Evolutionary conservation across 2,888 invertebrate genomes (phyloP), one percentile per base, ranked within the genome.

Genomic region (Spisula subtruncata): DNA sequence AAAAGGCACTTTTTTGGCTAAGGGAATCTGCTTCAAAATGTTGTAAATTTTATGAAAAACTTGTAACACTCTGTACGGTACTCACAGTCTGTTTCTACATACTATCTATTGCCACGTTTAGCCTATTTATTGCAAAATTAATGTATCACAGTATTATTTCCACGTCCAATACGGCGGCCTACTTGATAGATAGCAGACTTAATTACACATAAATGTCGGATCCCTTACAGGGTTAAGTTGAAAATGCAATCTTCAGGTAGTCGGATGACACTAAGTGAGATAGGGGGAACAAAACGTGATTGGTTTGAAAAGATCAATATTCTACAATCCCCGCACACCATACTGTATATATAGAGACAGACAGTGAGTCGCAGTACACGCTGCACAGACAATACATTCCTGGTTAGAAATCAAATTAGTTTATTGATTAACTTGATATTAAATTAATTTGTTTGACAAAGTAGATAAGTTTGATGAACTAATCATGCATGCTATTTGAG

Each of bases 331-430:
- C 60, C 25, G 10, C 20, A n/a, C 25, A 20, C 60, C n/a, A 10
- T 66, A n/a, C 20, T 20, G n/a, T 66, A 6, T 66, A 25, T 12
- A 66, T 66, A n/a, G 25, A 66, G 25, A 66, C 60, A 25, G n/a
- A 66, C 60, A n/a, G 25, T 10, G 5, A 25, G 25, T 66, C 60
- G 12, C 60, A 66, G 60, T 25, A 66, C 60, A 66, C 25, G 25
- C 25, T 66, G 60, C 2, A 66, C 88, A 81, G 85, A 88, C 88
- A 88, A 88, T 85, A 60, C 41, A 48, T 71, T 48, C 54, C 48
- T 54, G 16, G 85, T 80, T 56, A 85, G 88, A 88, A 85, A 88
- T 88, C 81, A 88, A 88, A 88, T 88, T 85, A 81, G 88, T 80
- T 54, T 85, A 88, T 88, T 81, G 88, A 88, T 88, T 51, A 20